Evolutionary conservation across 1,140 invertebrate genomes (phyloP), one percentile per base, ranked within the genome.

Genomic region (Papilio glaucus): DNA sequence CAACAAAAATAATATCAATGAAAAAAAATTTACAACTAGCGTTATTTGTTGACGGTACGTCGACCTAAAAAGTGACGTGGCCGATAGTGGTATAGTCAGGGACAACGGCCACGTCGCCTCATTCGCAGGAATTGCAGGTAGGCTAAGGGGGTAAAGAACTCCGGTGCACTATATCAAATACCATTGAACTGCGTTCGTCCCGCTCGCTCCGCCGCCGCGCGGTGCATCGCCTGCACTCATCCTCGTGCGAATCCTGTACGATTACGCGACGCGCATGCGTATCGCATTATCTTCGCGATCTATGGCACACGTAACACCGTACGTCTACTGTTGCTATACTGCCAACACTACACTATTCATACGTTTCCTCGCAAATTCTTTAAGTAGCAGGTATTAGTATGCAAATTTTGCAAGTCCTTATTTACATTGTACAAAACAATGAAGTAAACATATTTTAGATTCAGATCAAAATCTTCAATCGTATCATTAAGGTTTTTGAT

Each of bases 91-190:
- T 86, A 83, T 80, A 85, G 79, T 85, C 82, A 90, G 91, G 93
- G 89, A 92, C 92, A 92, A 91, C 87, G 91, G 85, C 90, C 89
- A 80, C 72, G 78, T 85, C 80, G 87, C 88, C 90, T 90, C 89
- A 90, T 90, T 90, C 88, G 88, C 90, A 92, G 88, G 90, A 92
- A 90, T 83, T 85, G 87, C 91, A 94, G 92, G 91, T 93, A 94
- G 93, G 92, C 90, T 93, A 93, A 90, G 87, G 91, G 92, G 93
- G 93, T 93, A 94, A 94, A 88, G 91, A 94, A 93, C 93, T 91
- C 87, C 77, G 77, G 83, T 94, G 93, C 91, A 93, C 93, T 93
- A 94, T 90, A 94, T 94, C 90, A 91, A 92, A 90, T 93, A 93
- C 90, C 93, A 91, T 92, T 93, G 93, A 93, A 93, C 92, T 90